phyloP scores from a whole-genome alignment of 2,113 vertebrate genomes.

The Ictalurus punctatus region DNA sequence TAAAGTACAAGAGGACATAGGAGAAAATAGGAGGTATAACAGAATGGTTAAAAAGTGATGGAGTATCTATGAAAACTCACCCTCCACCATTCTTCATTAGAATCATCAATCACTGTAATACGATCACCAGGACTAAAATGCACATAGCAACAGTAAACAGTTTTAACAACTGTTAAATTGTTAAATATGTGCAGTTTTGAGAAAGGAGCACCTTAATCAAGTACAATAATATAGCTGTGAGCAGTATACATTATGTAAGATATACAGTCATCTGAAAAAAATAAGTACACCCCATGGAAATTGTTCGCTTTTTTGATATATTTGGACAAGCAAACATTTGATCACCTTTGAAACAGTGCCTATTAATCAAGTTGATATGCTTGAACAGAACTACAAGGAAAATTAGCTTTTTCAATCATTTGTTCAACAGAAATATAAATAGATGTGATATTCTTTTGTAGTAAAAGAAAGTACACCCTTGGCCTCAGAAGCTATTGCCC shows the following conservation, averaged over 20 bases:
- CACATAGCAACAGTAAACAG: not conserved
- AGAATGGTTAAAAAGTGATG: not conserved
- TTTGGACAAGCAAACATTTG: too few relatives aligned
- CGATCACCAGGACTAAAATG: constrained; percentile 87
- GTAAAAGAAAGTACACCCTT: too few relatives aligned
- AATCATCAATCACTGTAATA: constrained; percentile 93
- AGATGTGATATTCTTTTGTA: too few relatives aligned
- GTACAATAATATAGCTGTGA: not conserved
- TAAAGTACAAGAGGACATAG: not conserved
- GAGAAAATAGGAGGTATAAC: not conserved
- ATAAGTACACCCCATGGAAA: too few relatives aligned
- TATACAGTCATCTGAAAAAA: not conserved
- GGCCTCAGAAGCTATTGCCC: too few relatives aligned
- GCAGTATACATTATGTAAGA: not conserved
- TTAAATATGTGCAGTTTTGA: not conserved
- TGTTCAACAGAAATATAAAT: too few relatives aligned
- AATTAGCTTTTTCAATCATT: too few relatives aligned
- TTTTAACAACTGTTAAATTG: not conserved
- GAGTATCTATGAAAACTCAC: constrained; percentile 68
- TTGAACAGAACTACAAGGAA: too few relatives aligned
- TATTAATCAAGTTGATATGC: too few relatives aligned
- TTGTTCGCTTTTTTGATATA: too few relatives aligned
- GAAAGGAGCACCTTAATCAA: not conserved
- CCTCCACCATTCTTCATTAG: constrained; percentile 98
- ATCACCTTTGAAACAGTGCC: too few relatives aligned